A percentile compares a stretch with the other conserved stretches of the same genome.
Conservation (phyloP, 1,140 invertebrate genomes). For the Aricia agestis region DNA sequence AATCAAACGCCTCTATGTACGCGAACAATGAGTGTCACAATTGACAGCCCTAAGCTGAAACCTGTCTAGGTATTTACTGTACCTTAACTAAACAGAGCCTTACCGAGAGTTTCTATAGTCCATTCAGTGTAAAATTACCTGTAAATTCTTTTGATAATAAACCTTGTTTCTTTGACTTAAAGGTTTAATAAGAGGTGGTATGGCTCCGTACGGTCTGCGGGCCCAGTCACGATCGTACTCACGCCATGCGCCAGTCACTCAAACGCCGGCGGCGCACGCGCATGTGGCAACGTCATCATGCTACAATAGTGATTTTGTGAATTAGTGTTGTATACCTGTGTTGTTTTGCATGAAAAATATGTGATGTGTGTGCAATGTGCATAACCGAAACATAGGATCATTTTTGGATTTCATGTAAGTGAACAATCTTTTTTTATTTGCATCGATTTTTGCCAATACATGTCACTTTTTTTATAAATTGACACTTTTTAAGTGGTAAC, state of each 20-base stretch:
- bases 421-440: background rate
- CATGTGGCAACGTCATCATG: constrained; percentile 32
- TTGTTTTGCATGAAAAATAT: background rate
- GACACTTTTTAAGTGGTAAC: too few species aligned
- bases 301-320: constrained; percentile 23
- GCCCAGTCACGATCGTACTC: background rate
- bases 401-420: constrained; percentile 10
- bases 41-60: background rate
- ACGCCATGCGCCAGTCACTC: constrained; percentile 45
- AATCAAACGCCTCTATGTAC: background rate
- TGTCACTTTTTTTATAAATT: too few species aligned
- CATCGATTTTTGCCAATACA: too few species aligned
- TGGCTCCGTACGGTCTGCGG: background rate
- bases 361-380: constrained; percentile 1
- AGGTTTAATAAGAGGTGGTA: background rate
- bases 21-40: background rate
- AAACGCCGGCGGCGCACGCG: constrained; percentile 39
- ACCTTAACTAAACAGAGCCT: constrained; percentile 13
- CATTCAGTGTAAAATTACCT: too few species aligned
- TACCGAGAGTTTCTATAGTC: background rate
- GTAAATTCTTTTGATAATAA: too few species aligned
- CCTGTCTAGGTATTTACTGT: constrained; percentile 10
- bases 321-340: constrained; percentile 19
- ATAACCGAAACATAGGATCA: constrained; percentile 7
- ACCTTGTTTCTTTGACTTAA: too few species aligned